These are phyloP conservation scores for Standfussiana lucernea DNA, from an alignment of 2,888 invertebrate genomes.

Conservation along the genomic window DNA sequence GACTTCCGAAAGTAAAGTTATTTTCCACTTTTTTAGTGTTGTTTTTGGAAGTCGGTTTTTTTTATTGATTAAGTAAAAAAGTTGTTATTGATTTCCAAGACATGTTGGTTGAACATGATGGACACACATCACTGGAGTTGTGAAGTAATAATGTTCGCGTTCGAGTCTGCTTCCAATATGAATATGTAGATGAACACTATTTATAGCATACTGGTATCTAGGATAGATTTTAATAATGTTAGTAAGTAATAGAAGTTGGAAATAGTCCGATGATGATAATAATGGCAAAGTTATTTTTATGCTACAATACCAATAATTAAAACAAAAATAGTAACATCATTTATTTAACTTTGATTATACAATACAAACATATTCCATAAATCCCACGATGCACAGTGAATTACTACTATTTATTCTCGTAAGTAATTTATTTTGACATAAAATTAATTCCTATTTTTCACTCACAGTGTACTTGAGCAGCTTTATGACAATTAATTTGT, in stretches of 20 bases:
- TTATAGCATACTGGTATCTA: not conserved
- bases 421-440: constrained; percentile 4
- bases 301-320: not conserved
- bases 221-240: not conserved
- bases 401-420: not conserved
- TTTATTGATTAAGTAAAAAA: no score
- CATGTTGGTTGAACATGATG: not conserved
- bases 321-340: not conserved
- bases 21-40: no score
- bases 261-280: not conserved
- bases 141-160: not conserved
- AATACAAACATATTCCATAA: not conserved
- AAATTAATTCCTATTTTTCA: constrained; percentile 21
- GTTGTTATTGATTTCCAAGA: not conserved
- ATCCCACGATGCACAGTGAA: not conserved
- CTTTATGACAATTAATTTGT: constrained; percentile 50
- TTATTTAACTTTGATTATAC: not conserved
- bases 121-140: not conserved
- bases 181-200: not conserved
- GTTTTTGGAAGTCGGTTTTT: no score
- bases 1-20: no score
- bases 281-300: not conserved
- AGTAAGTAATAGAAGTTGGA: not conserved
- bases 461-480: not conserved
- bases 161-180: no score